Evolutionary conservation across 2,797 vertebrate genomes (phyloP), one percentile per base, ranked within the genome.

Genomic region (Selene dorsalis): DNA sequence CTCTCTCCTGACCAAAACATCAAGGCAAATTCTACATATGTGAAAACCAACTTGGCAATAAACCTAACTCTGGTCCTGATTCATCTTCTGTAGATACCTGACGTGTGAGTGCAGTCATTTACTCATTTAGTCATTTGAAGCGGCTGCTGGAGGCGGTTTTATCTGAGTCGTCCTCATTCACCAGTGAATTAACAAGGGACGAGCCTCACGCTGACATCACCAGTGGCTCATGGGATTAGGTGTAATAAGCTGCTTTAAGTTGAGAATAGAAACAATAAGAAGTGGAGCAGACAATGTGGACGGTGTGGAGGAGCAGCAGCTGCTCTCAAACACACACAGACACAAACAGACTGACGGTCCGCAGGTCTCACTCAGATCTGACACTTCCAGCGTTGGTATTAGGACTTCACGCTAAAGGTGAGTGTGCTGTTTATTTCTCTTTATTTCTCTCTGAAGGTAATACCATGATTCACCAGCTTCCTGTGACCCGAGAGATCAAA

Each of bases 231-330:
- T 79, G 82, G 94, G 96, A 96, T 97, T 97, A 98, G 90, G 89
- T 48, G 77, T 78, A 89, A 83, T 98, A 97, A 98, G 96, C 96
- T 94, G 94, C 96, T 97, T 97, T 92, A 84, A 75, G 88, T 93
- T 94, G 88, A 93, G 95, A 96, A 96, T 96, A 97, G 96, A 91
- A 93, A 89, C 92, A 87, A 82, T 94, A 94, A 95, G 94, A 94
- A 95, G 92, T 94, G 89, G 96, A 96, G 91, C 94, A 80, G 79
- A 80, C 79, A 56, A 78, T 62, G 69, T 52, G 66, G 43, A 48
- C 47, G 0, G 39, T 41, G 61, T 55, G 65, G 68, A 63, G 62
- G 72, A 59, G 55, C 39, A 75, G 41, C 59, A 68, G 69, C 72
- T 78, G 59, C 14, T 61, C n/a, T 39, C 41, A 26, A 17, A 9